Conservation (phyloP, 1,140 invertebrate genomes). For the Helicoverpa zea region DNA sequence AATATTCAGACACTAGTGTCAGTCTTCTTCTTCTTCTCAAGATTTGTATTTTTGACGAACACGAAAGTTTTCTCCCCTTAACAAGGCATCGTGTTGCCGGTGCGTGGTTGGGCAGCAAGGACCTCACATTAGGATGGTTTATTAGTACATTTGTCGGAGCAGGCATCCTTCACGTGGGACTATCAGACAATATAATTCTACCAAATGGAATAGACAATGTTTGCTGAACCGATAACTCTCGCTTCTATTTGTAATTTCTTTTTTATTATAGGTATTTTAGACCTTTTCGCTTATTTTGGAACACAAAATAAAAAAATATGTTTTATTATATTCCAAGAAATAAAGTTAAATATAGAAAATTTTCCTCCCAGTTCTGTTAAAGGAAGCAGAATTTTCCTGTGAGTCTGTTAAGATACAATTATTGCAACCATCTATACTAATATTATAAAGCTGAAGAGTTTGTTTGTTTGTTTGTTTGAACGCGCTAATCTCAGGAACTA, state of each 20-base stretch:
- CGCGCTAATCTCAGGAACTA: too few relatives aligned
- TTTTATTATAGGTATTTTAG: background rate
- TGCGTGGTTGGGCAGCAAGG: conserved; percentile 18
- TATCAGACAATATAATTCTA: conserved; percentile 24
- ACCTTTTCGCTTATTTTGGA: background rate
- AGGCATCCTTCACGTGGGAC: conserved; percentile 18
- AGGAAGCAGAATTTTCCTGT: too few relatives aligned
- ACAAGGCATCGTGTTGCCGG: conserved; percentile 15
- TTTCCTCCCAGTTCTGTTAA: too few relatives aligned
- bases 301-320: background rate
- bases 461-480: too few relatives aligned
- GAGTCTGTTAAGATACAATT: too few relatives aligned
- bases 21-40: too few relatives aligned
- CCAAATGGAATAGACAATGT: conserved; percentile 21
- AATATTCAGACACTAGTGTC: too few relatives aligned
- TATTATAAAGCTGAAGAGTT: too few relatives aligned
- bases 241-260: background rate
- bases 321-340: too few relatives aligned
- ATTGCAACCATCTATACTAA: too few relatives aligned
- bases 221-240: background rate
- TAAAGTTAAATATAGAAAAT: too few relatives aligned
- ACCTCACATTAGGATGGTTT: conserved; percentile 36
- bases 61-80: background rate
- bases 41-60: too few relatives aligned
- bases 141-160: conserved; percentile 36